Evolutionary conservation across 2,888 invertebrate species (phyloP).

Genomic region (Eupithecia insigniata): DNA sequence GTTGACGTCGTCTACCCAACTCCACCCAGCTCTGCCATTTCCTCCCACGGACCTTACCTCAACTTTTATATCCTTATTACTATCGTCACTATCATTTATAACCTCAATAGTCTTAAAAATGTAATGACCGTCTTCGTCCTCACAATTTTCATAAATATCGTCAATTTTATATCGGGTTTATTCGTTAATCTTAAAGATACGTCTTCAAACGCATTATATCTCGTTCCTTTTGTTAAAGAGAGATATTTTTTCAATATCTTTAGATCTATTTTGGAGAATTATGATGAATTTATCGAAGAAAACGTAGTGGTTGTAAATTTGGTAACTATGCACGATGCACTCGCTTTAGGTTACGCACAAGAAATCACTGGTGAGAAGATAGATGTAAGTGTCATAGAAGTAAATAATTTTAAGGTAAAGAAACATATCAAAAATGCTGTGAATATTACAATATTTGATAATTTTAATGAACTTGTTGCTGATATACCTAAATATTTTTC

Average conservation of each 20-base stretch:
- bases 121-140: constrained; percentile 48
- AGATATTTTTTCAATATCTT: constrained; percentile 72
- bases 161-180: constrained; percentile 77
- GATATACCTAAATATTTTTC: constrained; percentile 84
- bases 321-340: constrained; percentile 72
- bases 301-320: constrained; percentile 68
- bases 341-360: constrained; percentile 78
- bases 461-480: constrained; percentile 80
- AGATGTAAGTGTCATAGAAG: constrained; percentile 69
- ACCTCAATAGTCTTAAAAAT: constrained; percentile 61
- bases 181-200: constrained; percentile 51
- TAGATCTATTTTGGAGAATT: constrained; percentile 76
- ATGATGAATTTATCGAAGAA: constrained; percentile 71
- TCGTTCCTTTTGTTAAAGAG: constrained; percentile 65
- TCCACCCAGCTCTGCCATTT: constrained; percentile 83
- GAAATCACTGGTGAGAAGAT: constrained; percentile 63
- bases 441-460: constrained; percentile 83
- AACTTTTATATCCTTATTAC: constrained; percentile 65
- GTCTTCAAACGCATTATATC: constrained; percentile 50
- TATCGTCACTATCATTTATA: constrained; percentile 63
- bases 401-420: constrained; percentile 75
- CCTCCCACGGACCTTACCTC: constrained; percentile 59
- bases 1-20: constrained; percentile 92
- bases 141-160: constrained; percentile 56
- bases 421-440: constrained; percentile 83